Evolutionary conservation across 2,113 vertebrate genomes (phyloP).

Genomic region (Syrrhaptes paradoxus): DNA sequence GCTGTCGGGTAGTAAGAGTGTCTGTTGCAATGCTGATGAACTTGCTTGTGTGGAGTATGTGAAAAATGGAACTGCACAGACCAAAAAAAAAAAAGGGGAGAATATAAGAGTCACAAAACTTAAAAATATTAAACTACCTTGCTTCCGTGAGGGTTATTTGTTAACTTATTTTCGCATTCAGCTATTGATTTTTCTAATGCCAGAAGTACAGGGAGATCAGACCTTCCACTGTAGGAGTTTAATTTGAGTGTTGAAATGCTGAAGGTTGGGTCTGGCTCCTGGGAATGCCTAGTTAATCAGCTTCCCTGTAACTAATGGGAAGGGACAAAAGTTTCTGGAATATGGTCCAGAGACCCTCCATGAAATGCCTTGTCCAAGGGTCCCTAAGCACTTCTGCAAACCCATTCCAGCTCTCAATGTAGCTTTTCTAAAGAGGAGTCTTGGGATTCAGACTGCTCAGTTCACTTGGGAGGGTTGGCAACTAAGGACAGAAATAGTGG

Average conservation of each 20-base stretch:
- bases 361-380: neutral
- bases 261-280: neutral
- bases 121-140: neutral
- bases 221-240: neutral
- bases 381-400: neutral
- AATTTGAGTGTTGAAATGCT: neutral
- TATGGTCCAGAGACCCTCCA: accelerated
- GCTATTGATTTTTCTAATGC: neutral
- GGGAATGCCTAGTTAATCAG: neutral
- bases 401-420: neutral
- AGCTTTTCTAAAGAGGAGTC: neutral
- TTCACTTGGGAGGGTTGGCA: neutral
- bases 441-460: neutral
- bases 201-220: neutral
- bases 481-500: neutral
- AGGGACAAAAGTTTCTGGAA: neutral
- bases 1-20: neutral
- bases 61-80: neutral
- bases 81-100: neutral
- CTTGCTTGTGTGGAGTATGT: neutral
- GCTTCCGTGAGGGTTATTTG: neutral
- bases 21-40: neutral
- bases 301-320: neutral
- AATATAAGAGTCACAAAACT: neutral
- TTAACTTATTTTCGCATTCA: neutral